These are phyloP conservation scores for Rhysida immarginata DNA, from an alignment of 1,140 invertebrate genomes.

Conservation along the genomic window DNA sequence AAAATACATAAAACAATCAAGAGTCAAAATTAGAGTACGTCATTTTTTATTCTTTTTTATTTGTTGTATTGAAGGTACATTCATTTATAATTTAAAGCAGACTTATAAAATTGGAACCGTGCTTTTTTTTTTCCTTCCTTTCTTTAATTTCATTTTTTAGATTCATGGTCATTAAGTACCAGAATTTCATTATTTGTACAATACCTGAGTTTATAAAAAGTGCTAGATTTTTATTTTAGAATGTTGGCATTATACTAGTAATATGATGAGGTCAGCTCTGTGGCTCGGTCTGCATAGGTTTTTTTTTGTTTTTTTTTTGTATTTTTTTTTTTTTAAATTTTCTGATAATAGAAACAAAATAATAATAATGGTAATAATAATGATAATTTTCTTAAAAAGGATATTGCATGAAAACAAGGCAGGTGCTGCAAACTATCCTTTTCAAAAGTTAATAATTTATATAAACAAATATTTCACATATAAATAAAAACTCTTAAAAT, in stretches of 20 bases:
- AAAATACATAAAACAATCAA: too few species aligned
- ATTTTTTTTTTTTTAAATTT: neutral
- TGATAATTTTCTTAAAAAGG: too few species aligned
- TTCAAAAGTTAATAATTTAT: too few species aligned
- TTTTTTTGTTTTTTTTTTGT: neutral
- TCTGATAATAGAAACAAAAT: neutral
- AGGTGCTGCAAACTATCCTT: too few species aligned
- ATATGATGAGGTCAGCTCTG: neutral
- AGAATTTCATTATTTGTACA: neutral
- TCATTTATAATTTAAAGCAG: slow-evolving; percentile 2
- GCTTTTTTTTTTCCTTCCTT: neutral
- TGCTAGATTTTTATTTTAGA: neutral
- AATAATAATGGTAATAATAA: neutral
- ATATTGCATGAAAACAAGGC: too few species aligned
- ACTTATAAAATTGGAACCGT: slow-evolving; percentile 3
- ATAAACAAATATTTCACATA: too few species aligned
- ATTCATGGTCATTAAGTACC: neutral
- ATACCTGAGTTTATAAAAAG: neutral
- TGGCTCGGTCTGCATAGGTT: slow-evolving; percentile 1
- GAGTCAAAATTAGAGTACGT: too few species aligned
- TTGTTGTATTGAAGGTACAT: neutral
- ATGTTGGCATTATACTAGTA: neutral
- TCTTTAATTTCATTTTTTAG: too few species aligned
- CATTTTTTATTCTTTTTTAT: too few species aligned
- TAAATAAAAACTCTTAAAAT: neutral